Evolutionary conservation across 23 tunicate species (phyloP).

Genomic region (Ascidia mentula): DNA sequence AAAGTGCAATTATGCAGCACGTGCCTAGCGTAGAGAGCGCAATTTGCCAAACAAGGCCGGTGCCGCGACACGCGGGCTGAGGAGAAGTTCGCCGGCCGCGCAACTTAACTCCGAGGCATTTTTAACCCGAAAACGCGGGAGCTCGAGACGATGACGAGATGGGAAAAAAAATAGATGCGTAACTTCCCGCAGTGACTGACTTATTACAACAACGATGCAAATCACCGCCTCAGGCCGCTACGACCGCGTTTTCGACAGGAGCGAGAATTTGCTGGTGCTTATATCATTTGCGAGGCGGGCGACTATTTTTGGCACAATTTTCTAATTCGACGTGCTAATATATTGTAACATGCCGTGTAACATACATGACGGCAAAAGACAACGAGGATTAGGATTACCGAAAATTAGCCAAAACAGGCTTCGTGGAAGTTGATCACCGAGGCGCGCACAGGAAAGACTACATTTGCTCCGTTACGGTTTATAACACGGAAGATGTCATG

Average conservation of each 20-base stretch:
- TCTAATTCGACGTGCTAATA: not conserved
- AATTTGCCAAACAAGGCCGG: slow-evolving; percentile 2
- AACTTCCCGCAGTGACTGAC: slow-evolving; percentile 1
- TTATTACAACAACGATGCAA: slow-evolving; percentile 6
- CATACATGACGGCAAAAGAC: not conserved
- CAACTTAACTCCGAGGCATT: slow-evolving; percentile 10
- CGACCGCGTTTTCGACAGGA: slow-evolving; percentile 14
- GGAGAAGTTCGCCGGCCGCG: not conserved
- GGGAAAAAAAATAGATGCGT: slow-evolving; percentile 2
- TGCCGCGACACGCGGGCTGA: not conserved
- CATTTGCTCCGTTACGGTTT: too few relatives aligned
- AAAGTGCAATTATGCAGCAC: slow-evolving; percentile 7
- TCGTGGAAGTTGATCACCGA: too few relatives aligned
- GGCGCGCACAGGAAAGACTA: too few relatives aligned
- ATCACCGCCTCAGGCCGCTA: not conserved
- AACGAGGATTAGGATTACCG: not conserved
- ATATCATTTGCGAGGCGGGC: slow-evolving; percentile 8
- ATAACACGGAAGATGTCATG: too few relatives aligned
- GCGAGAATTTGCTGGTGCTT: not conserved
- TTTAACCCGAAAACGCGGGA: too few relatives aligned
- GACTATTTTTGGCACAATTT: slow-evolving; percentile 5
- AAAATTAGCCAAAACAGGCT: not conserved
- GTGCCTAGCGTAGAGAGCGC: not conserved
- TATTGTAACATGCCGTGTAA: not conserved
- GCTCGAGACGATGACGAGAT: not conserved